These are phyloP conservation scores for Aromia moschata DNA, from an alignment of 2,888 invertebrate species.

Conservation along the genomic window DNA sequence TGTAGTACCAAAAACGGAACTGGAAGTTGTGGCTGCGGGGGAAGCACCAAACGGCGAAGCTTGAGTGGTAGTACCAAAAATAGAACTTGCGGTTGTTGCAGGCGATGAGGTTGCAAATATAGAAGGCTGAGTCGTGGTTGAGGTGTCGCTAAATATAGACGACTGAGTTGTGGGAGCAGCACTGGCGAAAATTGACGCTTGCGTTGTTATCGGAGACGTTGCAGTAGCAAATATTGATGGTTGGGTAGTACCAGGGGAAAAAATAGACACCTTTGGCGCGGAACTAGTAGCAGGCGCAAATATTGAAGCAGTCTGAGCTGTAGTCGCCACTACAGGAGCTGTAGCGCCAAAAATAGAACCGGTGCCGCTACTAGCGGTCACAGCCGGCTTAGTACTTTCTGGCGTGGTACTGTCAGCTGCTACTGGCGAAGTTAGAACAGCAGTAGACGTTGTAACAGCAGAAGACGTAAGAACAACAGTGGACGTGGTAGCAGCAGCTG, in stretches of 20 bases:
- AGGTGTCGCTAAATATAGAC: background rate
- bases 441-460: background rate
- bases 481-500: background rate
- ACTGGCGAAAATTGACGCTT: slow-evolving; percentile 19
- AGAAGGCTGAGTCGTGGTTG: background rate
- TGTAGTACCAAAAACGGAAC: background rate
- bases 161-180: slow-evolving; percentile 28
- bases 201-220: slow-evolving; percentile 10
- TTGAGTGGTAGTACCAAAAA: slow-evolving; percentile 44
- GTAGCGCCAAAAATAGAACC: too few relatives aligned
- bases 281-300: slow-evolving; percentile 12
- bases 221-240: slow-evolving; percentile 28
- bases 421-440: background rate
- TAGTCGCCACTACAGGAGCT: background rate
- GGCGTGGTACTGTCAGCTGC: background rate
- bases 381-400: background rate
- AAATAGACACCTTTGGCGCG: slow-evolving; percentile 28
- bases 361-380: background rate
- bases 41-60: slow-evolving; percentile 21
- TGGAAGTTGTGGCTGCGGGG: slow-evolving; percentile 7
- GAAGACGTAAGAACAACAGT: slow-evolving; percentile 12
- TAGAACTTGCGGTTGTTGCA: slow-evolving; percentile 41
- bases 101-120: background rate
- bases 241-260: slow-evolving; percentile 24
- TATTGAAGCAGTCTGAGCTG: slow-evolving; percentile 8